Base-by-base conservation (phyloP, 2,113 vertebrate species). In the Nothoprocta perdicaria region DNA sequence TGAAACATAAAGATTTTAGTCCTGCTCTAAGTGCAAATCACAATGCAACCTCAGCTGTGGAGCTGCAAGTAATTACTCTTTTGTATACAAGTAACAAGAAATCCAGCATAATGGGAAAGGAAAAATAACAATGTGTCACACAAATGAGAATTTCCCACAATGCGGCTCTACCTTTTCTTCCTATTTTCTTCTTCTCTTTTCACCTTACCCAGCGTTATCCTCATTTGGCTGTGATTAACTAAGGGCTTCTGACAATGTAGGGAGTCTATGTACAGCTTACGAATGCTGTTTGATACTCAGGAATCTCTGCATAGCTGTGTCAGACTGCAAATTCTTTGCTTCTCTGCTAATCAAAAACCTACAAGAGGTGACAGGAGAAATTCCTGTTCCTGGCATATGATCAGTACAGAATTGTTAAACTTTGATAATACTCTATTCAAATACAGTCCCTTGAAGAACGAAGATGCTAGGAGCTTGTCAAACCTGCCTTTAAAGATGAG, bases 351-450 rank as follows among this genome's bases (percentile, higher is more conserved):
- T 78, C 69, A 67, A 58, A 91, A 93, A 71, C 71, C 46, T 48
- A 61, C 53, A 73, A 41, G 41, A 72, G 40, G 38, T 69, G 66
- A 62, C 52, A 57, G 57, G 11, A 80, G 33, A 83, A 66, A 50
- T 58, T 84, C 84, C 88, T 88, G 35, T 77, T 78, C n/a, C 29
- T 91, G 80, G 61, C 61, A 86, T 38, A 45, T 0, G 1, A 84
- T 84, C 83, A 57, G 53, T 82, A 66, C 72, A 73, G 67, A 89
- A 86, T 62, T 92, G 81, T 65, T 89, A 91, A 82, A 92, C 21
- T 31, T 55, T 26, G 11, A 14, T 79, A 75, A 65, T 29, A 71
- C 10, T 33, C 72, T 53, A 41, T 53, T 79, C 83, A 69, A 79
- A 78, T 35, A 41, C 19, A 45, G 46, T 69, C 66, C 57, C 71